A percentile compares a stretch with the other conserved stretches of the same genome.
These are phyloP conservation scores for Colletes gigas DNA, from an alignment of 1,140 invertebrate genomes.

Conservation along the genomic window DNA sequence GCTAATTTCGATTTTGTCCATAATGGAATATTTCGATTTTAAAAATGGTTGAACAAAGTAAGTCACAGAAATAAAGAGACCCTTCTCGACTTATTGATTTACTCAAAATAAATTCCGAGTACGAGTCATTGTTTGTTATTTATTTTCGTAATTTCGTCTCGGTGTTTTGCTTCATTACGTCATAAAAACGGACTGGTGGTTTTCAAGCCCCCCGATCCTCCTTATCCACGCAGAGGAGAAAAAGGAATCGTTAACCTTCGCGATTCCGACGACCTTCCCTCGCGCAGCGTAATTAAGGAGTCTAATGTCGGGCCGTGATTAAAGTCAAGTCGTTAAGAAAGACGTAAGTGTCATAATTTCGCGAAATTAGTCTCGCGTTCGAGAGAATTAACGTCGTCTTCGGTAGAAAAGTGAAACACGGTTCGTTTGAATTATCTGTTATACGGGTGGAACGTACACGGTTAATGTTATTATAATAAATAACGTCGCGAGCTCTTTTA, in stretches of 20 bases:
- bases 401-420: background rate
- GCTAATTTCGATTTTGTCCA: too few relatives aligned
- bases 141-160: background rate
- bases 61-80: too few relatives aligned
- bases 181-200: background rate
- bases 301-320: conserved; percentile 14
- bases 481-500: background rate
- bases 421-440: background rate
- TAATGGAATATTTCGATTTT: too few relatives aligned
- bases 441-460: background rate
- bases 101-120: too few relatives aligned
- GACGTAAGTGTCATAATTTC: conserved; percentile 22
- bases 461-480: background rate
- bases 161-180: background rate
- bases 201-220: background rate
- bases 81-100: too few relatives aligned
- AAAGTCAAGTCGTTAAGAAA: conserved; percentile 1
- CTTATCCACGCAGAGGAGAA: background rate
- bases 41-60: too few relatives aligned
- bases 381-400: background rate
- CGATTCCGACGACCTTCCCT: conserved; percentile 22
- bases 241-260: conserved; percentile 25
- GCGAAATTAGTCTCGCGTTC: background rate
- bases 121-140: background rate
- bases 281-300: conserved; percentile 22